Evolutionary conservation across 2,113 vertebrate genomes (phyloP), one percentile per base, ranked within the genome.

Genomic region (Vireo altiloquus): DNA sequence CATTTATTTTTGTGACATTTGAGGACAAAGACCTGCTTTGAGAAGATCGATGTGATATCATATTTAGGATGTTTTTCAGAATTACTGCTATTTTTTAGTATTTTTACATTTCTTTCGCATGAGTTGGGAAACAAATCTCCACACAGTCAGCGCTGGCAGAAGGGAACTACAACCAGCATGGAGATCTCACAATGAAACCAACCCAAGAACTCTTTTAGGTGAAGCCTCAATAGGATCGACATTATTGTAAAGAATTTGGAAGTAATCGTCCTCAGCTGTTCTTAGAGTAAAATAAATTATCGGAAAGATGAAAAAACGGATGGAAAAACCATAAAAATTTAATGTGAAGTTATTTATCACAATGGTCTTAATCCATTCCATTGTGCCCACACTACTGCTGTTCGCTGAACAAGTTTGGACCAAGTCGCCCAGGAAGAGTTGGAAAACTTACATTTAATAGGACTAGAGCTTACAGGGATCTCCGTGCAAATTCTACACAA

Each of bases 281-380:
- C 42, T 47, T 14, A 33, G 10, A 54, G 10, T 8, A 56, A 75
- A 81, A 65, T 11, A 49, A 63, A 50, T 12, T n/a, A 33, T 0
- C 8, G 31, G 11, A 19, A 68, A 81, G 16, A 70, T 8, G 7
- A 63, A 42, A 4, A 75, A 71, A 39, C 2, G 23, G 1, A 54
- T 1, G 3, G 4, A 0, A 31, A 28, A 56, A 44, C 39, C 39
- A 14, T 15, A 5, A 7, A 12, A n/a, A 40, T 37, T 46, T 19
- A 16, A 56, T 46, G 15, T 25, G 13, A 69, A 65, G 13, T 24
- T 42, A 49, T 44, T 79, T 33, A 61, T 25, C 35, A 50, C 31
- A 10, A 24, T 1, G 19, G 7, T 78, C 19, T 35, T 7, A 24
- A 37, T 57, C 42, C 16, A 8, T 22, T 81, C 35, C 33, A 13